A percentile compares a stretch with the other conserved stretches of the same genome.
Conservation (phyloP, 2,888 invertebrate species). For the Tipula confusa region DNA sequence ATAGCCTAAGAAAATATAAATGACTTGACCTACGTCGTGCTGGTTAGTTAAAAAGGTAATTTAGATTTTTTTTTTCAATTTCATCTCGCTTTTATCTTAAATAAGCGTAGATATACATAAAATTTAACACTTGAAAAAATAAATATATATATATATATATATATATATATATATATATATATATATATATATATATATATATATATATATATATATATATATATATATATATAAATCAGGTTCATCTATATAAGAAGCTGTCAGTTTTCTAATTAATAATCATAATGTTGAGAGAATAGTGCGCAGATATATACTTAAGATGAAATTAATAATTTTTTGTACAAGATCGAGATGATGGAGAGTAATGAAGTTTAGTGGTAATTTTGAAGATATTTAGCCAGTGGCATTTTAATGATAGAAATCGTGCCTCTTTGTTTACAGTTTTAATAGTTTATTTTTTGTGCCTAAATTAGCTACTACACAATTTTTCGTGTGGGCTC, state of each 20-base stretch:
- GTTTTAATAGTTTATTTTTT: background rate
- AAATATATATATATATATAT: no score
- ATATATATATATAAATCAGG: background rate
- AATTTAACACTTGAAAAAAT: conserved; percentile 26
- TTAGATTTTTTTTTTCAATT: conserved; percentile 20
- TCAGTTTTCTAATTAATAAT: conserved; percentile 30
- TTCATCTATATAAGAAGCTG: background rate
- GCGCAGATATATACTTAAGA: background rate
- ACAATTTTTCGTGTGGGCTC: background rate
- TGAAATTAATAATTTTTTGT: background rate
- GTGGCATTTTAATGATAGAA: background rate
- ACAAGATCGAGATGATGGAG: background rate
- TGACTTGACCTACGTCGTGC: conserved; percentile 29
- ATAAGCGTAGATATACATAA: no score
- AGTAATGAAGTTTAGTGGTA: background rate
- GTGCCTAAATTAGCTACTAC: background rate
- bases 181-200: no score
- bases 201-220: no score
- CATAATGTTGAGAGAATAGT: background rate
- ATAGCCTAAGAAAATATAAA: conserved; percentile 1
- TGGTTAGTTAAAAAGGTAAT: conserved; percentile 15
- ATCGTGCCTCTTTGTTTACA: background rate
- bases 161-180: no score
- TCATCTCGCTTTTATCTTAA: background rate
- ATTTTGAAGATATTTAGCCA: background rate